A percentile compares a stretch with the other conserved stretches of the same genome.
Evolutionary conservation across 2,113 vertebrate genomes (phyloP).

Genomic region (Aphyosemion australe): DNA sequence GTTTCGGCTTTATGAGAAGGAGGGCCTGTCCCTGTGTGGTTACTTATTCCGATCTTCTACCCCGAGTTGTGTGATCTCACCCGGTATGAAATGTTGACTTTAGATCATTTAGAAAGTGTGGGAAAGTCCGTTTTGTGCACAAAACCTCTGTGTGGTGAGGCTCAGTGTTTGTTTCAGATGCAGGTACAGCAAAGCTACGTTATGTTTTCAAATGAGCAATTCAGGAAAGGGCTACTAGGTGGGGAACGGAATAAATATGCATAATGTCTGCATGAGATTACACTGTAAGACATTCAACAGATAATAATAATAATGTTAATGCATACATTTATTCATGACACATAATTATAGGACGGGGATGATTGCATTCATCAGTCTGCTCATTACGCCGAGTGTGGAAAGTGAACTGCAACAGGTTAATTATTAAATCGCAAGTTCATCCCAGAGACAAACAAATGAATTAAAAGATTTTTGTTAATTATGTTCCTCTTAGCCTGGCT

Average conservation of each 20-base stretch:
- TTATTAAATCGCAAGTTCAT: constrained; percentile 64
- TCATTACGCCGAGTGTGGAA: constrained; percentile 57
- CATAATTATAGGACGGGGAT: constrained; percentile 61
- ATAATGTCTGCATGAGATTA: constrained; percentile 49
- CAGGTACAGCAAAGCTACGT: background rate
- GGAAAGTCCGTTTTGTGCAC: constrained; percentile 34
- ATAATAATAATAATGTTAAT: constrained; percentile 58
- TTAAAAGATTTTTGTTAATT: constrained; percentile 69
- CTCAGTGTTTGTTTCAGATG: background rate
- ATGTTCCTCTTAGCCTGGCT: constrained; percentile 47
- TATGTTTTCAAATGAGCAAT: constrained; percentile 30
- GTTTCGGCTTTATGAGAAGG: constrained; percentile 13
- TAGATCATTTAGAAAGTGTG: constrained; percentile 21
- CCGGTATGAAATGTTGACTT: constrained; percentile 10
- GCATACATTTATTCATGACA: constrained; percentile 65
- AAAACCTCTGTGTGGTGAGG: background rate
- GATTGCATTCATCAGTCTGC: constrained; percentile 45
- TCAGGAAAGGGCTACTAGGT: constrained; percentile 10
- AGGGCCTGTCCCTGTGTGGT: constrained; percentile 32
- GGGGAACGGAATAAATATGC: constrained; percentile 36
- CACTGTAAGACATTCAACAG: constrained; percentile 42
- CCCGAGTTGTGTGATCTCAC: background rate
- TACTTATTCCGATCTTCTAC: background rate
- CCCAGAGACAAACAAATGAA: constrained; percentile 58
- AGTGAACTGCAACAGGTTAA: constrained; percentile 63